phyloP scores from a whole-genome alignment of 2,888 invertebrate genomes.

The Malthinus flaveolus region DNA sequence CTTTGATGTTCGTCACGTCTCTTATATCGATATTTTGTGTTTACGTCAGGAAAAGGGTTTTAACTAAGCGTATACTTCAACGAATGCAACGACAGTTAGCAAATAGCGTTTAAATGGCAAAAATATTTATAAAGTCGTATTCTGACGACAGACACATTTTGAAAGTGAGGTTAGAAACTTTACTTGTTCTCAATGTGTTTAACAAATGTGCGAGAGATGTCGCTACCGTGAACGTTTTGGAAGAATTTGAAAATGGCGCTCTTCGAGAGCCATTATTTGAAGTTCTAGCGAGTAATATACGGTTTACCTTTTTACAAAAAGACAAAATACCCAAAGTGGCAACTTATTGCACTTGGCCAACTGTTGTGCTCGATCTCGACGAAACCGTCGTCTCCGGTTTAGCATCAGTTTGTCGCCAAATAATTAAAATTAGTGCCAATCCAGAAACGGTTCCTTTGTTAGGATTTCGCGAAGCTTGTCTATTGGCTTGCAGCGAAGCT shows the following conservation, averaged over 20 bases:
- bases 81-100: slow-evolving; percentile 73
- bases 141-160: slow-evolving; percentile 9
- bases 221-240: slow-evolving; percentile 43
- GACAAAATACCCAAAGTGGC: slow-evolving; percentile 53
- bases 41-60: slow-evolving; percentile 65
- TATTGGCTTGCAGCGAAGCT: slow-evolving; percentile 80
- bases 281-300: slow-evolving; percentile 48
- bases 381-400: slow-evolving; percentile 74
- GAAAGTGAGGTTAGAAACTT: slow-evolving; percentile 59
- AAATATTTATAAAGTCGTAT: slow-evolving; percentile 14
- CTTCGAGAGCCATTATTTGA: slow-evolving; percentile 41
- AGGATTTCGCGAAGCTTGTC: slow-evolving; percentile 79
- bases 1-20: slow-evolving; percentile 68
- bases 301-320: slow-evolving; percentile 47
- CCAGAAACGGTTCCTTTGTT: slow-evolving; percentile 58
- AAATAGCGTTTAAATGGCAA: slow-evolving; percentile 57
- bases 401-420: slow-evolving; percentile 71
- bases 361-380: slow-evolving; percentile 61
- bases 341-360: slow-evolving; percentile 64
- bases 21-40: slow-evolving; percentile 68
- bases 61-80: slow-evolving; percentile 68
- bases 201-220: slow-evolving; percentile 61
- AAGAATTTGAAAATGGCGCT: background rate
- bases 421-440: slow-evolving; percentile 55
- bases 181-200: slow-evolving; percentile 64